Percentiles rank a stretch among this genome's conserved stretches.
These are phyloP conservation scores for Ciconia stormi DNA, from an alignment of 2,113 vertebrate species.

Conservation along the genomic window DNA sequence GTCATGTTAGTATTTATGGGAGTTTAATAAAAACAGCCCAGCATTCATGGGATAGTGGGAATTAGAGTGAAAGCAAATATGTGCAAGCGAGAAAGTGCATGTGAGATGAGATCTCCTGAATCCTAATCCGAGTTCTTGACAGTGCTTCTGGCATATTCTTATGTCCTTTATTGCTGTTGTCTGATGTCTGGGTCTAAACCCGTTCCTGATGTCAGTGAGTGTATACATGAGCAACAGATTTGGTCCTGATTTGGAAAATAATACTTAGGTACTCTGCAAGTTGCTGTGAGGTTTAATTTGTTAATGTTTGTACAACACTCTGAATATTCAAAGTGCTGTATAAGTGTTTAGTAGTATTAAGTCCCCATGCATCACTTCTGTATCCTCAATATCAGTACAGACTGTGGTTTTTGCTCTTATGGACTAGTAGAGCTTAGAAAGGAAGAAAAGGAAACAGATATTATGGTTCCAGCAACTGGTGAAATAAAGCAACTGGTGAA, in stretches of 20 bases:
- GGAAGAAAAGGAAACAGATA: background rate
- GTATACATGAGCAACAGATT: background rate
- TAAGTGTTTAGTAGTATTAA: conserved; percentile 6
- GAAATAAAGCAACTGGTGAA: conserved; percentile 28
- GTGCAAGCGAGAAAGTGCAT: background rate
- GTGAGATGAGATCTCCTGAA: background rate
- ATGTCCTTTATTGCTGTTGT: background rate
- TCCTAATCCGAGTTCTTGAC: background rate
- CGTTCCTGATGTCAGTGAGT: background rate
- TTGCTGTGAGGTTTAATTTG: conserved; percentile 3
- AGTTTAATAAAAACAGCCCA: background rate
- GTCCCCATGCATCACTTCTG: background rate
- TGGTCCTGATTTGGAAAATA: background rate
- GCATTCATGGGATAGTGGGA: background rate
- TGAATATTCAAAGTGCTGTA: background rate
- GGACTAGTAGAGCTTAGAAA: background rate
- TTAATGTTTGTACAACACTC: conserved; percentile 19
- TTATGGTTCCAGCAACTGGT: conserved; percentile 1
- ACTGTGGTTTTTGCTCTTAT: background rate
- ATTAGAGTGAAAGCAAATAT: background rate
- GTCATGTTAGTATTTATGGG: background rate
- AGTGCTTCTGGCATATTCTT: background rate
- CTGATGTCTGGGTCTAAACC: background rate
- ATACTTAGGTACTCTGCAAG: background rate
- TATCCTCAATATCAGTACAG: background rate